Conservation (phyloP, 2,888 invertebrate species). For the Clunio marinus region DNA sequence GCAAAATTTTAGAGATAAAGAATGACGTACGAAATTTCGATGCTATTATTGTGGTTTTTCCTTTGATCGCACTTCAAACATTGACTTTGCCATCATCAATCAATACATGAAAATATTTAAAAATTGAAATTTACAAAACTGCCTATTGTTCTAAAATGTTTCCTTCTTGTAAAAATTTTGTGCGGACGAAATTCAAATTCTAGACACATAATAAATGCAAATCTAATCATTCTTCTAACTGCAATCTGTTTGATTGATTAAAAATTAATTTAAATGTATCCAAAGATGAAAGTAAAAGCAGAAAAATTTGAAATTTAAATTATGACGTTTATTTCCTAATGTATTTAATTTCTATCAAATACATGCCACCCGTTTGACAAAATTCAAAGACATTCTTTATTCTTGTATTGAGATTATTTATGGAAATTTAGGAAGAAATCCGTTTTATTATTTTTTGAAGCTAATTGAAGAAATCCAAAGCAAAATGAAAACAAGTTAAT, state of each 20-base stretch:
- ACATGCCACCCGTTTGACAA: conserved; percentile 31
- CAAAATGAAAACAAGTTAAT: not conserved
- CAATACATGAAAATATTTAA: too few relatives aligned
- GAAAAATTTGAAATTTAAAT: conserved; percentile 35
- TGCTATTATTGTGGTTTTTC: not conserved
- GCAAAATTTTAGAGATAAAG: conserved; percentile 22
- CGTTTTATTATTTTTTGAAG: too few relatives aligned
- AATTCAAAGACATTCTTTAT: conserved; percentile 14
- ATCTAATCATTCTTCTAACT: conserved; percentile 16
- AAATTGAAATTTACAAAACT: too few relatives aligned
- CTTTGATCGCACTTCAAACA: not conserved
- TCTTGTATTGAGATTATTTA: too few relatives aligned
- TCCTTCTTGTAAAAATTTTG: too few relatives aligned
- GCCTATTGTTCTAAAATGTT: too few relatives aligned
- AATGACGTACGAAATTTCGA: conserved; percentile 29
- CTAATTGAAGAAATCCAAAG: conserved; percentile 1
- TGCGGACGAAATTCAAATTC: too few relatives aligned
- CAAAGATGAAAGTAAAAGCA: not conserved
- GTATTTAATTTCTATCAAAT: conserved; percentile 33
- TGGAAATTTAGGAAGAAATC: too few relatives aligned
- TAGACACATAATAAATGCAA: conserved; percentile 13
- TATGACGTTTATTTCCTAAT: conserved; percentile 32
- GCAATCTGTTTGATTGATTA: conserved; percentile 17
- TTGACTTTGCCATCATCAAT: not conserved
- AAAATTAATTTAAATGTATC: conserved; percentile 20